Evolutionary conservation across 2,888 invertebrate species (phyloP), one percentile per base, ranked within the genome.

Genomic region (Lasioglossum figueresi): DNA sequence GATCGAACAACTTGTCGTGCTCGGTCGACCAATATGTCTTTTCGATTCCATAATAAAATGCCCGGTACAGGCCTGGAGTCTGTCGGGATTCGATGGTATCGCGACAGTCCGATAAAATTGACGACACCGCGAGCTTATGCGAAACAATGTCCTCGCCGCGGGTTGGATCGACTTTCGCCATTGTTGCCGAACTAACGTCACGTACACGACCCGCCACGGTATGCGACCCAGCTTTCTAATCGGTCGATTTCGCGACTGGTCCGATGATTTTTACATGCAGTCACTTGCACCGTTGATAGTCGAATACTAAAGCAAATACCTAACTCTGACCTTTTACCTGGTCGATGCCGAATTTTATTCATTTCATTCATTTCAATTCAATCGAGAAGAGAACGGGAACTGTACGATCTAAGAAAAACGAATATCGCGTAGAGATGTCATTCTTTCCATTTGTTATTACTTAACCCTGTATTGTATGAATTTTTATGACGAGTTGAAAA

Each of bases 101-200:
- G 45, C 80, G 83, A 86, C 76, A 78, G 37, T n/a, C 40, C 71
- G 80, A 76, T 74, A 74, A 87, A 80, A 83, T 86, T 80, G 80
- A 87, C 80, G 87, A 76, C 78, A 73, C 63, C 70, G 48, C 27
- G 66, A 43, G 79, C 48, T 83, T 76, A 40, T 59, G 72, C 66
- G 77, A 73, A 75, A 80, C 77, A 77, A 80, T 68, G 76, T 77
- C 76, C 76, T 68, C 71, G 76, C 77, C 37, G 52, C 72, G 82
- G 84, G 82, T 76, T 75, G 72, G 43, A 66, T 80, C 88, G 70
- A 84, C 80, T 87, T 84, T 81, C 79, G 76, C 88, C 76, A 88
- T 88, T 88, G 88, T 87, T 87, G 70, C 75, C 82, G 79, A 68
- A 72, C 70, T 52, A 48, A 40, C 78, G 82, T 88, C 85, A 88